Conservation (phyloP, 2,113 vertebrate genomes). For the Lophura nycthemera region DNA sequence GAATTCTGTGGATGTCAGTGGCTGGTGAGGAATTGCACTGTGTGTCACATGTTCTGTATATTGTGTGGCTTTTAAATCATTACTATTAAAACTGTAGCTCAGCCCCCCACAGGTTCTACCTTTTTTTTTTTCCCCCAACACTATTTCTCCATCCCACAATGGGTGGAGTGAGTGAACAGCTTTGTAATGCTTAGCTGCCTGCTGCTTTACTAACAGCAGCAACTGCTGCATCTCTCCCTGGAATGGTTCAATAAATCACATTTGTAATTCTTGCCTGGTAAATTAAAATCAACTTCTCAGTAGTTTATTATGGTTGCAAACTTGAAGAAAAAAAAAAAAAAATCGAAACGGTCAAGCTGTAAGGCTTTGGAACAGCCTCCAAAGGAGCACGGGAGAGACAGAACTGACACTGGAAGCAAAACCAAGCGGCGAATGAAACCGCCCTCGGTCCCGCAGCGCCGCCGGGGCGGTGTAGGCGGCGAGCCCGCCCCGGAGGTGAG, state of each 20-base stretch:
- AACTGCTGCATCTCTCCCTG: not conserved
- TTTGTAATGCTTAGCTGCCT: not conserved
- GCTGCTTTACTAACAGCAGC: not conserved
- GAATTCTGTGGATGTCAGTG: not conserved
- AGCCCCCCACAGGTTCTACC: not conserved
- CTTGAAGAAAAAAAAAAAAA: no score
- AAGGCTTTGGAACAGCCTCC: not conserved
- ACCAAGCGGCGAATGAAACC: not conserved
- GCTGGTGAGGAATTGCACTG: not conserved
- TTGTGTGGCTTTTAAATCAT: not conserved
- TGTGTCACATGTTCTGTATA: not conserved
- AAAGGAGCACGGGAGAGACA: not conserved
- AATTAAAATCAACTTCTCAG: not conserved
- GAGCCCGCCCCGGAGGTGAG: no score
- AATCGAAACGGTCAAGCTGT: not conserved
- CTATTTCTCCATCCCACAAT: not conserved
- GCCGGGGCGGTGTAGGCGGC: no score
- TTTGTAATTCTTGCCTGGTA: not conserved
- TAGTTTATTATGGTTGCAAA: not conserved
- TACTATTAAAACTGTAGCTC: not conserved
- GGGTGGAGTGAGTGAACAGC: not conserved
- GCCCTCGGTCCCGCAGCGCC: not conserved
- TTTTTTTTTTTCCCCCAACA: not conserved
- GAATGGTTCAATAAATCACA: not conserved
- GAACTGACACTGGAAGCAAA: not conserved